Percentiles rank a stretch among this genome's conserved stretches.
phyloP scores from a whole-genome alignment of 2,888 invertebrate species.

The Kryphioiulus occultus region DNA sequence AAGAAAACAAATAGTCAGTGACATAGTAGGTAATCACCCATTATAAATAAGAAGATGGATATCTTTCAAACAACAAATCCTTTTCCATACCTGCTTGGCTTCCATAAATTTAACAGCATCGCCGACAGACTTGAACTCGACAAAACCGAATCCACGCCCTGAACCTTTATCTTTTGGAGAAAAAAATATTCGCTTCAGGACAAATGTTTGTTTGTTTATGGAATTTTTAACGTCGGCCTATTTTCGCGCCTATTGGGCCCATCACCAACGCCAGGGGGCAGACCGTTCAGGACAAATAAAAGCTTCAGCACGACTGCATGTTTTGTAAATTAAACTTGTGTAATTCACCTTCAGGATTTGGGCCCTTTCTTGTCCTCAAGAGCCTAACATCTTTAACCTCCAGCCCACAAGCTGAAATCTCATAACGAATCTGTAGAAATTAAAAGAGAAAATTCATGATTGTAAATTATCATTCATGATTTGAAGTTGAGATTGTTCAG shows the following conservation, averaged over 20 bases:
- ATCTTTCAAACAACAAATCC: too few relatives aligned
- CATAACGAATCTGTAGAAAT: constrained; percentile 75
- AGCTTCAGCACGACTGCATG: not conserved
- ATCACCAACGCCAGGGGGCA: too few relatives aligned
- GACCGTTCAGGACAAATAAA: not conserved
- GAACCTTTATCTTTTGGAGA: constrained; percentile 71
- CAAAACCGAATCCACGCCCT: constrained; percentile 89
- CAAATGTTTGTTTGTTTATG: too few relatives aligned
- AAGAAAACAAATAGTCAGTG: not conserved
- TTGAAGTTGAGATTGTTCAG: not conserved
- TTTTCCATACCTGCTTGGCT: constrained; percentile 77
- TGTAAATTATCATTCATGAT: not conserved
- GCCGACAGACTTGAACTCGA: constrained; percentile 88
- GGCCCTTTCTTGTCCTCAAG: constrained; percentile 76
- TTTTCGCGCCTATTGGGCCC: too few relatives aligned
- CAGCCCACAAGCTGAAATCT: constrained; percentile 76
- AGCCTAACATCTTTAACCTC: constrained; percentile 81
- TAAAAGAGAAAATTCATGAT: constrained; percentile 52
- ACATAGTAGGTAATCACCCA: constrained; percentile 47
- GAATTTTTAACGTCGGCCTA: too few relatives aligned
- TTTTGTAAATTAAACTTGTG: not conserved
- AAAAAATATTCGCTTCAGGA: too few relatives aligned
- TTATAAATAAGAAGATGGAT: too few relatives aligned
- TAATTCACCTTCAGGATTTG: not conserved
- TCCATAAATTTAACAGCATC: constrained; percentile 93